Conservation (phyloP, 2,113 vertebrate species). For the Physeter macrocephalus region DNA sequence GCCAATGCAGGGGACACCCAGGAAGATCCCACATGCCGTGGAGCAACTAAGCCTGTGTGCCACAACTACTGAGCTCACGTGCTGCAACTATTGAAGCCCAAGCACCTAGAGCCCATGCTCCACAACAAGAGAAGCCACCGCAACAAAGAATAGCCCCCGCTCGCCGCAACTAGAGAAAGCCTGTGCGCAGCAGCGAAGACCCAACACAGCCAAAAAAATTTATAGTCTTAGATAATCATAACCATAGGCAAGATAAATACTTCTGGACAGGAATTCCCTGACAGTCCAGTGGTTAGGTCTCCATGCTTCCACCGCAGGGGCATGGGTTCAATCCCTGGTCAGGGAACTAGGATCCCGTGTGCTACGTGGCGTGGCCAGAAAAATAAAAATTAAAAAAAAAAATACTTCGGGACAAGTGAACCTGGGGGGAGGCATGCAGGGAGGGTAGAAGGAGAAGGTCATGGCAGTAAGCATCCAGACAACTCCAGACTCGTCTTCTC, state of each 20-base stretch:
- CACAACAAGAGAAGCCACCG: no score
- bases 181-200: no score
- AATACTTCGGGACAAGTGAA: not conserved
- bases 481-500: not conserved
- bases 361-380: not conserved
- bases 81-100: no score
- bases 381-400: not conserved
- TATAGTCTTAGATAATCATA: not conserved
- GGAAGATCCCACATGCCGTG: no score
- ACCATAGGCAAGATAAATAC: not conserved
- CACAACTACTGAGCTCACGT: no score
- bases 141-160: no score
- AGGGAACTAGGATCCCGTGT: not conserved
- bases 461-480: not conserved
- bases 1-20: no score
- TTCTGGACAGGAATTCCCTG: not conserved
- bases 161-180: no score
- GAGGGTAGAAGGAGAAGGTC: not conserved
- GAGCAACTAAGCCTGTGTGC: no score
- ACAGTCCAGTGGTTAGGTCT: not conserved
- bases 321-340: not conserved
- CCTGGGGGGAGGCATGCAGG: not conserved
- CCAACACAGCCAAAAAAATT: no score
- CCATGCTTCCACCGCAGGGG: not conserved
- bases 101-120: no score